Conservation (phyloP, 2,888 invertebrate genomes). For the Ectobius pallidus region DNA sequence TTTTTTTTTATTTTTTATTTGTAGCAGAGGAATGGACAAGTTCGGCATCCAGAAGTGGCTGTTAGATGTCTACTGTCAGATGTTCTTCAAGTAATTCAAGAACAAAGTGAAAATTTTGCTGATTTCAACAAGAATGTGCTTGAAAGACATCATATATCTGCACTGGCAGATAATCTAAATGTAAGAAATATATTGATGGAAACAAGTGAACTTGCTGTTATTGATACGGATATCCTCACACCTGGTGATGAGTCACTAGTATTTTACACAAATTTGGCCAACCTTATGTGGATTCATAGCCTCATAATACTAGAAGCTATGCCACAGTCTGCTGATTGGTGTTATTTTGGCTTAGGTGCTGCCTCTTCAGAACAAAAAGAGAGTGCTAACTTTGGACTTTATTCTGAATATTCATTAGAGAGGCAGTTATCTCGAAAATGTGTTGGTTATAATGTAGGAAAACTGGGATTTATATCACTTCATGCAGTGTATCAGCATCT, state of each 20-base stretch:
- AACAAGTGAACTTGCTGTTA: slow-evolving; percentile 47
- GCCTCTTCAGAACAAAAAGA: background rate
- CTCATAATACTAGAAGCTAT: slow-evolving; percentile 43
- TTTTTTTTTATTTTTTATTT: no score
- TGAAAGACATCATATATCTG: background rate
- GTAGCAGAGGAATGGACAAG: slow-evolving; percentile 33
- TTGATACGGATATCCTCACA: slow-evolving; percentile 52
- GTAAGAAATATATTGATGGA: slow-evolving; percentile 48
- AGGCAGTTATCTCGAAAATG: slow-evolving; percentile 42
- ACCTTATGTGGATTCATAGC: slow-evolving; percentile 53
- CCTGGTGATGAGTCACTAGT: slow-evolving; percentile 52
- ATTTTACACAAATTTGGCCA: slow-evolving; percentile 54
- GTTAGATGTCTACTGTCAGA: slow-evolving; percentile 36
- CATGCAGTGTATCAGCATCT: slow-evolving; percentile 50
- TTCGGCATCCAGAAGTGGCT: slow-evolving; percentile 38
- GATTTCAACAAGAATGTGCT: background rate
- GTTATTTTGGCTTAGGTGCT: background rate
- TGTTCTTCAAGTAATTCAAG: slow-evolving; percentile 20
- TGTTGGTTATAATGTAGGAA: slow-evolving; percentile 54
- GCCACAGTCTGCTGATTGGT: background rate
- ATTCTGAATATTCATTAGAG: slow-evolving; percentile 38
- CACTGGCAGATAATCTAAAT: slow-evolving; percentile 41
- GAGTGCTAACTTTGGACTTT: slow-evolving; percentile 34
- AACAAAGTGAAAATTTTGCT: background rate
- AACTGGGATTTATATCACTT: slow-evolving; percentile 53